A percentile compares a stretch with the other conserved stretches of the same genome.
These are phyloP conservation scores for Hermodice carunculata DNA, from an alignment of 2,888 invertebrate species.

Conservation along the genomic window DNA sequence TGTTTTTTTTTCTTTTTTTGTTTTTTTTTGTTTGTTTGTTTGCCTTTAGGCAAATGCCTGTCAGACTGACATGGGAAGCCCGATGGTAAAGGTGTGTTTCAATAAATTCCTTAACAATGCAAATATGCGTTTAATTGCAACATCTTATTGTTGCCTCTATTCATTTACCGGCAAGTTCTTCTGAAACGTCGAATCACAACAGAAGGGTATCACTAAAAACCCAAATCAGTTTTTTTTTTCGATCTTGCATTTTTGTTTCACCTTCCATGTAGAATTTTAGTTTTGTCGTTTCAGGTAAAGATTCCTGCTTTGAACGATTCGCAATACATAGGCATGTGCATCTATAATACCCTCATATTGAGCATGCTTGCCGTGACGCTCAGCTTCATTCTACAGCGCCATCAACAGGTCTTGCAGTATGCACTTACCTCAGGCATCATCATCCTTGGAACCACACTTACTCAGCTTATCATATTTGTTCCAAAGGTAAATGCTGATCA, in stretches of 20 bases:
- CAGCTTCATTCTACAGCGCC: conserved; percentile 37
- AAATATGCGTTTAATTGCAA: too few species aligned
- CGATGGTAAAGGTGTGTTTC: too few species aligned
- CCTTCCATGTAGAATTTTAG: neutral
- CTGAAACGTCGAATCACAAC: too few species aligned
- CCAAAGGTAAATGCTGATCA: conserved; percentile 53
- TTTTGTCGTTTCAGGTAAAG: conserved; percentile 1
- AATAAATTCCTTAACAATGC: too few species aligned
- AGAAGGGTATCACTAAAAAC: neutral
- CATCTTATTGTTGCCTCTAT: neutral
- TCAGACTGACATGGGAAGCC: too few species aligned
- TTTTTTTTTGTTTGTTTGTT: too few species aligned
- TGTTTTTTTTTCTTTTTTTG: too few species aligned
- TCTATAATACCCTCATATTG: conserved; percentile 52
- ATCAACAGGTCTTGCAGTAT: conserved; percentile 41
- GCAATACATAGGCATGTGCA: conserved; percentile 51
- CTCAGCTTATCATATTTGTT: conserved; percentile 49
- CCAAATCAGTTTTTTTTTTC: neutral
- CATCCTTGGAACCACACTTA: conserved; percentile 49
- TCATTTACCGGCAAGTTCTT: too few species aligned
- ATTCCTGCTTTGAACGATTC: conserved; percentile 50
- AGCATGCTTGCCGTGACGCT: conserved; percentile 42
- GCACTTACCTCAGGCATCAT: conserved; percentile 40
- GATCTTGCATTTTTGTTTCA: neutral
- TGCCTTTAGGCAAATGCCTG: too few species aligned